Percentiles rank a stretch among this genome's conserved stretches.
These are phyloP conservation scores for Petrophora chlorosata DNA, from an alignment of 2,888 invertebrate species.

Conservation along the genomic window DNA sequence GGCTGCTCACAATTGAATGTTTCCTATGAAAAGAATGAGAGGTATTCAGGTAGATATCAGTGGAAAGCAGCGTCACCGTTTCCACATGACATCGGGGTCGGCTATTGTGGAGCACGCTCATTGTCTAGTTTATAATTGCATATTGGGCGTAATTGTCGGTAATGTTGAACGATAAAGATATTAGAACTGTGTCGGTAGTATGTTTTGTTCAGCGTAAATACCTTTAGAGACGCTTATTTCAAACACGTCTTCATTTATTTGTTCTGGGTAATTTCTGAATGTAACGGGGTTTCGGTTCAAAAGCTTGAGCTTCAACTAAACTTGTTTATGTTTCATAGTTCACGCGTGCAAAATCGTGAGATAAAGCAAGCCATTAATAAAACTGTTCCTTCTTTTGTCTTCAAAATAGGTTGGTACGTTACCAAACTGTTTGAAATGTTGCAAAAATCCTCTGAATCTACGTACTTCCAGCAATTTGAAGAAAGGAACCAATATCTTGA, in stretches of 20 bases:
- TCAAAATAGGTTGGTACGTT: no score
- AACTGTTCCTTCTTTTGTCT: not conserved
- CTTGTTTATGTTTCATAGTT: not conserved
- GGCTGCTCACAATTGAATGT: slow-evolving; percentile 38
- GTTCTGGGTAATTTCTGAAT: slow-evolving; percentile 7
- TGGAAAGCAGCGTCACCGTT: slow-evolving; percentile 79
- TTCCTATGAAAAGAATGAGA: slow-evolving; percentile 48
- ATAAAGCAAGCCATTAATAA: slow-evolving; percentile 3
- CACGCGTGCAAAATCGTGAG: slow-evolving; percentile 15
- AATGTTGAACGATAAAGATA: slow-evolving; percentile 27
- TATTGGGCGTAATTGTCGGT: slow-evolving; percentile 32
- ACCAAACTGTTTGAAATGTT: no score
- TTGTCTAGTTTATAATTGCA: slow-evolving; percentile 53
- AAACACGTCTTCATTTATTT: slow-evolving; percentile 8
- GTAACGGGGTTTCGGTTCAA: slow-evolving; percentile 16
- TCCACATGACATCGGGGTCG: slow-evolving; percentile 77
- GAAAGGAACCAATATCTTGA: no score
- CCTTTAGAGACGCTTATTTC: slow-evolving; percentile 13
- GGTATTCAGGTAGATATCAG: slow-evolving; percentile 62
- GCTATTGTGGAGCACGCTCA: slow-evolving; percentile 61
- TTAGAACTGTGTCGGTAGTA: slow-evolving; percentile 17
- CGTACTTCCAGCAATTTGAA: no score
- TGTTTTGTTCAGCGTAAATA: slow-evolving; percentile 1
- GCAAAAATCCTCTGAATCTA: no score
- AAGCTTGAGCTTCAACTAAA: slow-evolving; percentile 8